Base-by-base conservation (phyloP, 23 tunicate genomes). In the Trididemnum nubilum region DNA sequence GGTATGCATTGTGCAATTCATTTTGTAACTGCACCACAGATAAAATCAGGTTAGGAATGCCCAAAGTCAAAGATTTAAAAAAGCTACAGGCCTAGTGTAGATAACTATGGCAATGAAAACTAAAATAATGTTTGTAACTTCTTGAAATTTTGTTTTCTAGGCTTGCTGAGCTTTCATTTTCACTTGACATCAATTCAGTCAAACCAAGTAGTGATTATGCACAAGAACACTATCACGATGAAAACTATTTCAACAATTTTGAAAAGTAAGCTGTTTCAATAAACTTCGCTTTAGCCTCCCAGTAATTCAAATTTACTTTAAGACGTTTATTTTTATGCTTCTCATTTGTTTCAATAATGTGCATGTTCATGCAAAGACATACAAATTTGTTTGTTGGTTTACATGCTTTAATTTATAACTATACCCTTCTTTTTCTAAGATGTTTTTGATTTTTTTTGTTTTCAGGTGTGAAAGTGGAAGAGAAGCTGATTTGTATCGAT, bases 111-210 rank as follows among this genome's bases (percentile, higher is more conserved):
- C n/a, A n/a, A n/a, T n/a, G n/a, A n/a, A n/a, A n/a, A n/a, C n/a
- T n/a, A n/a, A n/a, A n/a, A n/a, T n/a, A n/a, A n/a, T n/a, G n/a
- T n/a, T n/a, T n/a, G n/a, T n/a, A n/a, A n/a, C n/a, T n/a, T n/a
- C n/a, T n/a, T n/a, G n/a, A n/a, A n/a, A 49, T 49, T 12, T 18
- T 49, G 18, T 63, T 63, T 63, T 23, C 30, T 23, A 77, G 89
- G 89, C 83, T 85, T 29, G 89, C 89, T 2, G 89, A 85, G 59
- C 44, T 58, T 35, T 76, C 89, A 22, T 36, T 65, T 23, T 59
- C 89, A 23, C 61, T 85, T 19, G 80, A 85, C 9, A 34, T 59
- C 38, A 77, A 78, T 19, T 44, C 89, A 19, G 50, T 51, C 36
- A 38, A 37, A 40, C 89, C 89, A n/a, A 34, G n/a, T 0, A 64